A percentile compares a stretch with the other conserved stretches of the same genome.
Evolutionary conservation across 2,888 invertebrate species (phyloP).

Genomic region (Poecilus cupreus): DNA sequence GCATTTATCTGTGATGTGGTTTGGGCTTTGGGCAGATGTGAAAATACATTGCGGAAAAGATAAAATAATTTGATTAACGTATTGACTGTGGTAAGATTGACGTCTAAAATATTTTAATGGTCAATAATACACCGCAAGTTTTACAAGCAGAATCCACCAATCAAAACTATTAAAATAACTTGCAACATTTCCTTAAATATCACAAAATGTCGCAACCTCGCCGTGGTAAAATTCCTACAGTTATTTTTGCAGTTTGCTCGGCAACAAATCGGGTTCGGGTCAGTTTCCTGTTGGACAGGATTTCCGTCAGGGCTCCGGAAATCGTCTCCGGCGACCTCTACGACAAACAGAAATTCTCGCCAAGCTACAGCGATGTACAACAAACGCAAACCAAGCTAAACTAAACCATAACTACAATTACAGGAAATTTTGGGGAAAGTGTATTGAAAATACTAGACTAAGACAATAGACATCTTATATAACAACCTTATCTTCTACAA

Average conservation of each 20-base stretch:
- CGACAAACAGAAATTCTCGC: not conserved
- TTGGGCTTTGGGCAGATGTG: no score
- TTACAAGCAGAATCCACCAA: not conserved
- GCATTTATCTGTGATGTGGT: no score
- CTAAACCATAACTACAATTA: not conserved
- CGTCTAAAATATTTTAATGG: not conserved
- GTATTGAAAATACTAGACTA: not conserved
- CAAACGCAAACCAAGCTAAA: not conserved
- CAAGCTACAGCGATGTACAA: not conserved
- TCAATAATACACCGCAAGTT: not conserved
- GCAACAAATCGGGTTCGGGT: not conserved
- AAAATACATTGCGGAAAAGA: no score
- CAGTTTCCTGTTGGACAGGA: constrained; percentile 40
- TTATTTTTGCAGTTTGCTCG: not conserved
- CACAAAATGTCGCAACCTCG: no score
- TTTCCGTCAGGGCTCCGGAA: constrained; percentile 23
- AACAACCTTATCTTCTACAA: no score
- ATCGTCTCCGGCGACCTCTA: constrained; percentile 7
- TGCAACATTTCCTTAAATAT: no score
- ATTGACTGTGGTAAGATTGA: no score
- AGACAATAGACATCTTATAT: no score
- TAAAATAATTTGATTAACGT: no score
- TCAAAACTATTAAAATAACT: no score
- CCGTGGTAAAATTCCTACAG: not conserved
- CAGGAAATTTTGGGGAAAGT: no score